A percentile compares a stretch with the other conserved stretches of the same genome.
These are phyloP conservation scores for Dendroctonus valens DNA, from an alignment of 1,140 invertebrate genomes.

Conservation along the genomic window DNA sequence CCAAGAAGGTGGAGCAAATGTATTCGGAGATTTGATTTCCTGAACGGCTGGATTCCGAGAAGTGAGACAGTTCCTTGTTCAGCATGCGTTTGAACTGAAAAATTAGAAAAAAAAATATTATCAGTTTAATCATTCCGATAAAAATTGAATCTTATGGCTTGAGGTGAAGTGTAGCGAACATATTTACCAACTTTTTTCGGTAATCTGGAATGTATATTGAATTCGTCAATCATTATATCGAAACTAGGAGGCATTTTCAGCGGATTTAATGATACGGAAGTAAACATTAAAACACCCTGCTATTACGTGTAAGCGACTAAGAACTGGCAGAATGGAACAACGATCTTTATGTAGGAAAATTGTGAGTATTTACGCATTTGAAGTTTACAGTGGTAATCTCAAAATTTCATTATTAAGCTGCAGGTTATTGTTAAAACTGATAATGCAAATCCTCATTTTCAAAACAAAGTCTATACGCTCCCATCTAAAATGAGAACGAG, in stretches of 20 bases:
- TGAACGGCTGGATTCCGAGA: constrained; percentile 97
- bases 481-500: neutral
- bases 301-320: constrained; percentile 7
- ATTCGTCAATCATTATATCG: neutral
- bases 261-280: neutral
- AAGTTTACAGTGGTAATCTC: neutral
- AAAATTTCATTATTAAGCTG: constrained; percentile 2
- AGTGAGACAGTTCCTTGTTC: constrained; percentile 98
- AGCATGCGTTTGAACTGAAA: constrained; percentile 99
- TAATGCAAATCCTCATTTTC: neutral
- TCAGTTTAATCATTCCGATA: neutral
- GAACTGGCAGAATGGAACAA: neutral
- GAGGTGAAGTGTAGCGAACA: neutral
- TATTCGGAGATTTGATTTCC: constrained; percentile 99
- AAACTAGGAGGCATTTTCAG: constrained; percentile 13
- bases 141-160: neutral
- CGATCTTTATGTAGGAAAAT: neutral
- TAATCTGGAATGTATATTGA: neutral
- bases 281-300: no score
- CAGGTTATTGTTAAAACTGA: neutral
- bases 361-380: neutral
- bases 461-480: neutral
- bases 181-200: constrained; percentile 20
- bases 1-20: constrained; percentile 97
- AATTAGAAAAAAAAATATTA: neutral